Conservation (phyloP, 2,797 vertebrate genomes). For the Bovichtus variegatus region DNA sequence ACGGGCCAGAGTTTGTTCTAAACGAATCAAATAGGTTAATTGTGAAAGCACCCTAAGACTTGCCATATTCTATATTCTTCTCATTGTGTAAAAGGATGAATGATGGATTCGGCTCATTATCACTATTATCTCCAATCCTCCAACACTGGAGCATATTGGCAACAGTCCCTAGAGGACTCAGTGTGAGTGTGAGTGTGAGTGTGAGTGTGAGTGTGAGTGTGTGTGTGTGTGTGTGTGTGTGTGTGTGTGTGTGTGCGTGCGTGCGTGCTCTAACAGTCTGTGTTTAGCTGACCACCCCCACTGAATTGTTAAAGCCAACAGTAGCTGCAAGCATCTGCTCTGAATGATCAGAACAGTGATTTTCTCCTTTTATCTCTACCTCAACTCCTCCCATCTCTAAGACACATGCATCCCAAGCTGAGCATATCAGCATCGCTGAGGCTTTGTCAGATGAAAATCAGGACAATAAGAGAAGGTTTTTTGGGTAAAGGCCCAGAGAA, state of each 20-base stretch:
- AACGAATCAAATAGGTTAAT: too few relatives aligned
- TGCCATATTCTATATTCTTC: too few relatives aligned
- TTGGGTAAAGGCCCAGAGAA: too few relatives aligned
- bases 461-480: slow-evolving; percentile 26
- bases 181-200: neutral
- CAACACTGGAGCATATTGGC: slow-evolving; percentile 34
- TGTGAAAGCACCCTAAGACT: too few relatives aligned
- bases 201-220: neutral
- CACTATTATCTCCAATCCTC: slow-evolving; percentile 44
- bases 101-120: slow-evolving; percentile 6
- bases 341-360: slow-evolving; percentile 53
- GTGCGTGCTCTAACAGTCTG: neutral
- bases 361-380: slow-evolving; percentile 39
- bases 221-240: neutral
- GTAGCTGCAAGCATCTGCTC: slow-evolving; percentile 20
- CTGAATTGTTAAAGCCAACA: too few relatives aligned
- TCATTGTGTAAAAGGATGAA: too few relatives aligned
- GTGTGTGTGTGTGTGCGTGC: neutral
- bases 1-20: too few relatives aligned
- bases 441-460: slow-evolving; percentile 28
- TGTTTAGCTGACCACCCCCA: slow-evolving; percentile 3
- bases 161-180: slow-evolving; percentile 6
- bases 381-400: slow-evolving; percentile 30
- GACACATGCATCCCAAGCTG: slow-evolving; percentile 23
- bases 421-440: slow-evolving; percentile 22